Conservation (phyloP, 2,113 vertebrate species). For the Cricetomys ansorgei region DNA sequence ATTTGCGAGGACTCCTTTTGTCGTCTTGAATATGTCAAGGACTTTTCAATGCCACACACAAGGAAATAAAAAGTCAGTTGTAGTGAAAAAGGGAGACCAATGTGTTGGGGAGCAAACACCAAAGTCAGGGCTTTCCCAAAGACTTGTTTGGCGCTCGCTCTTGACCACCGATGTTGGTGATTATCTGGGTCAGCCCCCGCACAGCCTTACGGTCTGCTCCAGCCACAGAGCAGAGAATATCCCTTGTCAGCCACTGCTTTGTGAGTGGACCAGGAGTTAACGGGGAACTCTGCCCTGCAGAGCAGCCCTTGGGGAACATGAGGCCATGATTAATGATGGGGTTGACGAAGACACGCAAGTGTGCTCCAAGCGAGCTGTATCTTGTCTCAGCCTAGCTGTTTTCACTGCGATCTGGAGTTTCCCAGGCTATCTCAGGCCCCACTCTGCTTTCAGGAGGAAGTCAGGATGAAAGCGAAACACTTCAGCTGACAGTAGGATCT, state of each 20-base stretch:
- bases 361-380: not conserved
- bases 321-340: not conserved
- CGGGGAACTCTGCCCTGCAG: not conserved
- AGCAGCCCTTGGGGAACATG: not conserved
- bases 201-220: not conserved
- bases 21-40: not conserved
- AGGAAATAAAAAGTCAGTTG: not conserved
- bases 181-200: not conserved
- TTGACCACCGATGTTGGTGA: not conserved
- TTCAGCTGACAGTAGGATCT: not conserved
- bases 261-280: not conserved
- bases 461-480: not conserved
- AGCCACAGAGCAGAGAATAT: conserved; percentile 6
- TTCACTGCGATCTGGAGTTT: not conserved
- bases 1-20: not conserved
- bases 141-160: conserved; percentile 1
- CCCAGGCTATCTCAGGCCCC: not conserved
- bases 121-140: not conserved
- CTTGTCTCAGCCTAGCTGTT: not conserved
- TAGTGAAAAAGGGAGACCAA: not conserved
- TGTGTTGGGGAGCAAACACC: not conserved
- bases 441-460: not conserved
- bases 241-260: conserved; percentile 41
- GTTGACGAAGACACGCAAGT: not conserved
- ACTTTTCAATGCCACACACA: not conserved